Conservation (phyloP, 2,888 invertebrate species). For the Ophion ventricosus region DNA sequence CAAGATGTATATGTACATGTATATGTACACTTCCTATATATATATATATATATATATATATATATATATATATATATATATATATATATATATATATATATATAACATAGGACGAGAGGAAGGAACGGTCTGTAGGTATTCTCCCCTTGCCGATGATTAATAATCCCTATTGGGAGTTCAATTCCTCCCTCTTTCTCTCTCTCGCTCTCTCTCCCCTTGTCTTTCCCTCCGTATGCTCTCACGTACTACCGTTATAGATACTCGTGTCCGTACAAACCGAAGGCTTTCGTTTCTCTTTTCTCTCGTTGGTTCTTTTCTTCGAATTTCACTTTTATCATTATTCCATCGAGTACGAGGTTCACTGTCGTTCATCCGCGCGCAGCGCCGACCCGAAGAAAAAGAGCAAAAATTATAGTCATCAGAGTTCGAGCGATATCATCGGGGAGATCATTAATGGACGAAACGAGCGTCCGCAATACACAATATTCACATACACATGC, state of each 20-base stretch:
- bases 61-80: background rate
- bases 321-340: background rate
- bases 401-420: slow-evolving; percentile 58
- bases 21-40: background rate
- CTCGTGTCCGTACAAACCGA: background rate
- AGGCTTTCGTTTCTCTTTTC: slow-evolving; percentile 4
- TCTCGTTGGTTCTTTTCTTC: background rate
- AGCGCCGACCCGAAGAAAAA: slow-evolving; percentile 5
- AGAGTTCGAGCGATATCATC: slow-evolving; percentile 34
- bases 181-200: slow-evolving; percentile 41
- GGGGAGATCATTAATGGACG: slow-evolving; percentile 15
- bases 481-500: background rate
- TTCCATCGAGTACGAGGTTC: slow-evolving; percentile 20
- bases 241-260: slow-evolving; percentile 17
- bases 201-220: slow-evolving; percentile 36
- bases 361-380: background rate
- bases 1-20: no score
- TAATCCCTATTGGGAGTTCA: slow-evolving; percentile 37
- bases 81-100: no score
- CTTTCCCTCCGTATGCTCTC: slow-evolving; percentile 17
- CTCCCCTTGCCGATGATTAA: slow-evolving; percentile 69
- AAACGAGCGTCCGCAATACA: slow-evolving; percentile 1
- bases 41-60: no score
- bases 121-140: slow-evolving; percentile 38
- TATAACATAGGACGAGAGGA: slow-evolving; percentile 19